Evolutionary conservation across 2,888 invertebrate species (phyloP), one percentile per base, ranked within the genome.

Genomic region (Nebria salina): DNA sequence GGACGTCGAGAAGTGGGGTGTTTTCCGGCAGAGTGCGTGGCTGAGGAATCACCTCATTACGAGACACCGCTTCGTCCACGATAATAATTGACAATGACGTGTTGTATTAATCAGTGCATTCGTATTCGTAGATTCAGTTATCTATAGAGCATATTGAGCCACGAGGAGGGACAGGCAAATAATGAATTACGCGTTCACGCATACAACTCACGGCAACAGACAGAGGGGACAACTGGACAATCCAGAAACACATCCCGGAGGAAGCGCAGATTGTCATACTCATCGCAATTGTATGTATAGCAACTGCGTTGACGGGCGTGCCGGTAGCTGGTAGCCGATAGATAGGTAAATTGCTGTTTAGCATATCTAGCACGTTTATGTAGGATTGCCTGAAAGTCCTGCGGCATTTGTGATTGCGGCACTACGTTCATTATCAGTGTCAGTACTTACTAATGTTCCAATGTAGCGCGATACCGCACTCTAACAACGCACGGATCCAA

Each of bases 71-170:
- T 80, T 34, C 70, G 64, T 64, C 75, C 70, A 25, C 70, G 85
- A 87, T 87, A 88, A 88, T 88, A 88, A 89, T 89, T 89, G 88
- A 88, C 87, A 86, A 87, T 87, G 88, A 88, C 88, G 87, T 86
- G 85, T 85, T 86, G 85, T 86, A 88, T 88, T 88, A 88, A 88
- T 88, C 87, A 86, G 86, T 80, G 80, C 80, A 86, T 87, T 86
- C 86, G 85, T 86, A 86, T 85, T 86, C 70, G 75, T 65, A 83
- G 84, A 84, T 84, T 83, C 82, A 83, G 83, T 85, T 85, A 85
- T 73, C 77, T 77, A 77, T 66, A 43, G 70, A 75, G 42, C 77
- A 82, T 82, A 77, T 77, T 81, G 68, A 70, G 43, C 34, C n/a
- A 64, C 41, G 43, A 11, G 41, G 65, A 72, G 73, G 65, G 76